Conservation (phyloP, 2,113 vertebrate genomes). For the Sylvietta virens region DNA sequence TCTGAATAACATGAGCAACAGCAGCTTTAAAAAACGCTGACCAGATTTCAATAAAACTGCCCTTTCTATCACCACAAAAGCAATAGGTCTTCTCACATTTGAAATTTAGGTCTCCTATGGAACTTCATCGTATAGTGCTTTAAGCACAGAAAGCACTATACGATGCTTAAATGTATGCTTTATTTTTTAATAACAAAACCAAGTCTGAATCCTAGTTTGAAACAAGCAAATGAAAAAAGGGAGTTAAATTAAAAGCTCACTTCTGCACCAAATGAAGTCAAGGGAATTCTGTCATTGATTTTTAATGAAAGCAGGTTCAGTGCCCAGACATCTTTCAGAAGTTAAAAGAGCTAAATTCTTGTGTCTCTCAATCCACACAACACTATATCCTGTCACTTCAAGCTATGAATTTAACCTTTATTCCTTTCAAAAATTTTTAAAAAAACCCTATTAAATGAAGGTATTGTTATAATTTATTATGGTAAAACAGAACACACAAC, state of each 20-base stretch:
- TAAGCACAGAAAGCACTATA: too few species aligned
- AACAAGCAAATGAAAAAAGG: background rate
- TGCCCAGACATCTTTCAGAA: background rate
- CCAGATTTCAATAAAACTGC: background rate
- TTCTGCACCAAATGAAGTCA: background rate
- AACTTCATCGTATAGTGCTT: background rate
- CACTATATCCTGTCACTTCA: background rate
- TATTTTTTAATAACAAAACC: background rate
- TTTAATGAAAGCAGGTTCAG: background rate
- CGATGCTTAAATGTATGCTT: background rate
- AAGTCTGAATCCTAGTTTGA: background rate
- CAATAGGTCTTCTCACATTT: background rate
- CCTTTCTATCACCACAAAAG: background rate
- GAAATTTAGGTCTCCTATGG: background rate
- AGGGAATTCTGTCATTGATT: background rate
- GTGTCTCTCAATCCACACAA: background rate
- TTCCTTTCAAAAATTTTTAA: background rate
- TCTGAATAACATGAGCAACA: background rate
- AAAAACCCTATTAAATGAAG: background rate
- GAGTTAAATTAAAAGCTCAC: background rate
- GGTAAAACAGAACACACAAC: background rate
- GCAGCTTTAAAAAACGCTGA: background rate
- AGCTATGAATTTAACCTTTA: background rate
- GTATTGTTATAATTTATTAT: background rate
- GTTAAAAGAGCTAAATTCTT: background rate